phyloP scores from a whole-genome alignment of 1,140 invertebrate genomes.

The Copidosoma floridanum region DNA sequence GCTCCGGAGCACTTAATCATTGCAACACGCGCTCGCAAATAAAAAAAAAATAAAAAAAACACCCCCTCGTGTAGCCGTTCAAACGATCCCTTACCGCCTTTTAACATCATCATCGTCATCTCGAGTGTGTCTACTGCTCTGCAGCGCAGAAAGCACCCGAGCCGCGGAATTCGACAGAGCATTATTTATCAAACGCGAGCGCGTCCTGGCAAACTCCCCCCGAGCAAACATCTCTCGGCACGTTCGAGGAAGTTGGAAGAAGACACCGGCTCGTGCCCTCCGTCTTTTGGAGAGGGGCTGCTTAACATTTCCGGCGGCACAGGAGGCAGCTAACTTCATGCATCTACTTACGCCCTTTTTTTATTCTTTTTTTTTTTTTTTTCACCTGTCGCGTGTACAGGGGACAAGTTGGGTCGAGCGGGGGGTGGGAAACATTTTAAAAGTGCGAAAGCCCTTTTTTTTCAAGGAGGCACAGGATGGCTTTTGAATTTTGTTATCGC shows the following conservation, averaged over 20 bases:
- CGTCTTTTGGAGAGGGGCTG: too few relatives aligned
- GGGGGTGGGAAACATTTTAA: constrained; percentile 14
- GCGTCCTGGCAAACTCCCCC: constrained; percentile 31
- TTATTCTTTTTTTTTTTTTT: too few relatives aligned
- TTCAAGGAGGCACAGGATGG: too few relatives aligned
- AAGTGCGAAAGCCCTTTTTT: too few relatives aligned
- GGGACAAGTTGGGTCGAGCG: neutral
- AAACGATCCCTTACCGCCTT: too few relatives aligned
- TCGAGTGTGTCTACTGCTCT: constrained; percentile 23
- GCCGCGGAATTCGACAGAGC: constrained; percentile 43
- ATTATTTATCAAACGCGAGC: constrained; percentile 51
- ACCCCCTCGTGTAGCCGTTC: too few relatives aligned
- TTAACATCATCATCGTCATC: too few relatives aligned
- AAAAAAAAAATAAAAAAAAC: too few relatives aligned
- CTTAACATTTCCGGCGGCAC: constrained; percentile 51
- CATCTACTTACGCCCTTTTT: constrained; percentile 54
- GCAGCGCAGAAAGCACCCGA: constrained; percentile 29
- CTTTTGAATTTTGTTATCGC: constrained; percentile 16
- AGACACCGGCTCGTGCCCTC: neutral
- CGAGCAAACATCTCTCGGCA: constrained; percentile 23
- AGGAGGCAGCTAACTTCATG: constrained; percentile 51
- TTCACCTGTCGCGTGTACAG: too few relatives aligned
- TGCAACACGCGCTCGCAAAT: constrained; percentile 28
- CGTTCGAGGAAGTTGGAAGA: constrained; percentile 20
- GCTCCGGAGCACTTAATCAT: too few relatives aligned